Evolutionary conservation across 2,113 vertebrate genomes (phyloP), one percentile per base, ranked within the genome.

Genomic region (Lamprotornis superbus): DNA sequence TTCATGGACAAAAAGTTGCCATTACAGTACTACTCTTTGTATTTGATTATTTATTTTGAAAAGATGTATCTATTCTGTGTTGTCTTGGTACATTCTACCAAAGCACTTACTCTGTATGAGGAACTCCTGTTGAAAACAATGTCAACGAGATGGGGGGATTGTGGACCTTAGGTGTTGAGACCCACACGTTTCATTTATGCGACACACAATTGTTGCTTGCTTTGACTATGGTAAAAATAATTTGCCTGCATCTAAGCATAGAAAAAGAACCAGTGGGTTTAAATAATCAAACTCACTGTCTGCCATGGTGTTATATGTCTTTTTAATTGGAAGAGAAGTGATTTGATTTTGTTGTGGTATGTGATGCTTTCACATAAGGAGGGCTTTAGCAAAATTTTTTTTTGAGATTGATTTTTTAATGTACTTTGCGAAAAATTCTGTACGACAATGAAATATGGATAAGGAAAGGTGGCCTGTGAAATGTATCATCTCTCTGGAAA

Each of bases 21-120:
- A 5, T 83, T 83, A 42, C 59, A 86, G 20, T 73, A 90, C 25
- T 74, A 76, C 9, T 40, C 55, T 85, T 86, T 83, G 46, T 55
- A 7, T 50, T 91, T 73, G 30, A 21, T 81, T 91, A 93, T 94
- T 97, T 91, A 89, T 94, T 95, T 91, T 88, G 44, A 63, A 85
- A 80, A 93, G 46, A 18, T 87, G 11, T 87, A 53, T 87, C 65
- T 93, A 10, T 70, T 93, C 42, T 67, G 33, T 80, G 52, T 90
- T 86, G 28, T 82, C 59, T 74, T 86, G 75, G 49, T 92, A 33
- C 33, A 24, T 40, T 80, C 47, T 70, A 20, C 71, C 71, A 83
- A 87, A 63, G 78, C 59, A 76, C 35, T 18, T 80, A 28, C 2
- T 80, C 39, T 57, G 42, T 57, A n/a, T 17, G n/a, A 86, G 83